Conservation (phyloP, 2,888 invertebrate species). For the Nemurella pictetii region DNA sequence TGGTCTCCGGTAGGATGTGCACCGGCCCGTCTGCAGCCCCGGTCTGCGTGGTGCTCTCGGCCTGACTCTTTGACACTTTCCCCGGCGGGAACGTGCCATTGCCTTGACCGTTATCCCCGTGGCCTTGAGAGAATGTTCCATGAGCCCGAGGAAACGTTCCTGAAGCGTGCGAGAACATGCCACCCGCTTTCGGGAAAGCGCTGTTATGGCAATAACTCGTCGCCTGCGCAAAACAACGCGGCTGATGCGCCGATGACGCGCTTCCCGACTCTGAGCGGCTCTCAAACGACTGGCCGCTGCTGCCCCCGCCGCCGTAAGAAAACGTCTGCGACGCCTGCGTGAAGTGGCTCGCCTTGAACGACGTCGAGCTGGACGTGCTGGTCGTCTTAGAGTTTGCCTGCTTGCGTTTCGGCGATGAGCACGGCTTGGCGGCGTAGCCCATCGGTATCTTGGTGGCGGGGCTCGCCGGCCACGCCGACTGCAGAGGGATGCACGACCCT, state of each 20-base stretch:
- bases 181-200: not conserved
- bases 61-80: no score
- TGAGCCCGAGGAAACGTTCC: not conserved
- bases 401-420: conserved; percentile 3
- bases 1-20: conserved; percentile 51
- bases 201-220: not conserved
- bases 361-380: not conserved
- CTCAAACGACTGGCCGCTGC: not conserved
- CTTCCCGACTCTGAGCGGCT: not conserved
- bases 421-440: conserved; percentile 12
- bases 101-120: not conserved
- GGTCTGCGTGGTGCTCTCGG: not conserved
- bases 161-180: not conserved
- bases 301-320: not conserved
- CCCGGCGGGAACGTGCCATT: no score
- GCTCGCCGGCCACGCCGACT: not conserved
- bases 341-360: not conserved
- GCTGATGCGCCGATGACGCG: not conserved
- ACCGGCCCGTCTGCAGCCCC: conserved; percentile 41
- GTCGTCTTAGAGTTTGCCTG: not conserved
- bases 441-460: conserved; percentile 1
- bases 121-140: not conserved
- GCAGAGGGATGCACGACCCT: not conserved
- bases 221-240: not conserved
- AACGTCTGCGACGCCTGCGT: not conserved